These are phyloP conservation scores for Geodia barretti DNA, from an alignment of 37 sponge, comb jelly and placozoan species.

Conservation along the genomic window DNA sequence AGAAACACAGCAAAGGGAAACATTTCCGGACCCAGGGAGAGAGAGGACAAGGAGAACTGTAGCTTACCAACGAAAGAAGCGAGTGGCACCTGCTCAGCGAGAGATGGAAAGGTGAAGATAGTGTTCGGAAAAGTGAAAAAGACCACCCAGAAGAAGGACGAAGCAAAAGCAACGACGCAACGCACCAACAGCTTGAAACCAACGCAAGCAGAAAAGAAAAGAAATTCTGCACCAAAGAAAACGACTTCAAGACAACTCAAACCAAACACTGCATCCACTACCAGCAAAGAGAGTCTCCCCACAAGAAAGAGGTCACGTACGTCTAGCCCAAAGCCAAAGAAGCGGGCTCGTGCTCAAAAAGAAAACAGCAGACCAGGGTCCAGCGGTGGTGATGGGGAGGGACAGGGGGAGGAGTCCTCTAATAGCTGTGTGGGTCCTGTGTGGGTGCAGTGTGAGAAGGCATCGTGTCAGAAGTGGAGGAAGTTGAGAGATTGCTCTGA, in stretches of 20 bases:
- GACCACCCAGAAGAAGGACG: neutral
- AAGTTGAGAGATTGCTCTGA: constrained; percentile 41
- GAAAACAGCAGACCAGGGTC: neutral
- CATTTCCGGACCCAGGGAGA: no score
- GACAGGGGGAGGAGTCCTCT: neutral
- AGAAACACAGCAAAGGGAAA: no score
- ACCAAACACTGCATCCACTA: neutral
- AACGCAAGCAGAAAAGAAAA: neutral
- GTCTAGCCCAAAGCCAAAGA: neutral
- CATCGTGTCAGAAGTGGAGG: constrained; percentile 74
- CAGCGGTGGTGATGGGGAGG: neutral
- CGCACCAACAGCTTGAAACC: neutral
- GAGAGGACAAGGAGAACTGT: no score
- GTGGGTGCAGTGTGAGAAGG: constrained; percentile 83
- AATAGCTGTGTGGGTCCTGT: constrained; percentile 36
- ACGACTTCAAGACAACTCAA: neutral
- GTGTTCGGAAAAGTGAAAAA: neutral
- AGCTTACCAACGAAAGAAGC: no score
- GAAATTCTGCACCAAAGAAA: neutral
- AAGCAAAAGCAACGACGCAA: neutral
- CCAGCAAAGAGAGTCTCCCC: no score
- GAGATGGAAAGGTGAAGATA: constrained; percentile 14
- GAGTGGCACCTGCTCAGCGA: no score
- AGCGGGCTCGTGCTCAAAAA: constrained; percentile 4
- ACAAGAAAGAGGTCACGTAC: no score